Evolutionary conservation across 2,797 vertebrate genomes (phyloP).

Genomic region (Anolis apletophallus): DNA sequence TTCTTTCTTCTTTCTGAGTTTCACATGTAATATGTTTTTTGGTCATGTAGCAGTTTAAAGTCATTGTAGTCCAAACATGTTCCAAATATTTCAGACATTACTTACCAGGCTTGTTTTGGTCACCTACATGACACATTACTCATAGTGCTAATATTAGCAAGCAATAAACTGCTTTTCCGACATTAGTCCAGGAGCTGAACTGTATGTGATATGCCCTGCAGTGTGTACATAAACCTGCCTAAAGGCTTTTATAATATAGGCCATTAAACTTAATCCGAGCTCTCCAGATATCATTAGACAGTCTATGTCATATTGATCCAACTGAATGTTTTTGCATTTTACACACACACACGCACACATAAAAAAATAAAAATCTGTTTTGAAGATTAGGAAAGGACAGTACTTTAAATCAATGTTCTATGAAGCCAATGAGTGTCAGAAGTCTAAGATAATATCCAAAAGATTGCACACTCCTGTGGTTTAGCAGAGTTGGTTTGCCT

Average conservation of each 20-base stretch:
- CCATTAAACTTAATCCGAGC: background rate
- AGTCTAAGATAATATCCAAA: background rate
- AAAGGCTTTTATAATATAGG: background rate
- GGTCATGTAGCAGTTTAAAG: slow-evolving; percentile 23
- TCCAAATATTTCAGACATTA: slow-evolving; percentile 8
- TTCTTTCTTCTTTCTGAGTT: background rate
- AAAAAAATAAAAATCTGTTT: background rate
- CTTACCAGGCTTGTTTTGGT: background rate
- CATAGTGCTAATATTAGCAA: slow-evolving; percentile 4
- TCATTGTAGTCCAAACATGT: slow-evolving; percentile 33
- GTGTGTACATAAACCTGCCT: background rate
- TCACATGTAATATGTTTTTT: slow-evolving; percentile 45
- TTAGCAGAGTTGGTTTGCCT: no score
- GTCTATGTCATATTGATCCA: background rate
- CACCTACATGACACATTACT: slow-evolving; percentile 25
- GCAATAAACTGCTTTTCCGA: slow-evolving; percentile 31
- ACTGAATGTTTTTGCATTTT: background rate
- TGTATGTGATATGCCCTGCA: background rate
- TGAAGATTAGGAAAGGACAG: background rate
- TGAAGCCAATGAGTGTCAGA: background rate
- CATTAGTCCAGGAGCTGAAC: background rate
- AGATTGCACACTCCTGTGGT: background rate
- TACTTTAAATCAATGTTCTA: background rate
- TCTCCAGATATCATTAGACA: background rate
- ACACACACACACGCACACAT: background rate